Conservation (phyloP, 2,113 vertebrate genomes). For the Syngnathoides biaculeatus region DNA sequence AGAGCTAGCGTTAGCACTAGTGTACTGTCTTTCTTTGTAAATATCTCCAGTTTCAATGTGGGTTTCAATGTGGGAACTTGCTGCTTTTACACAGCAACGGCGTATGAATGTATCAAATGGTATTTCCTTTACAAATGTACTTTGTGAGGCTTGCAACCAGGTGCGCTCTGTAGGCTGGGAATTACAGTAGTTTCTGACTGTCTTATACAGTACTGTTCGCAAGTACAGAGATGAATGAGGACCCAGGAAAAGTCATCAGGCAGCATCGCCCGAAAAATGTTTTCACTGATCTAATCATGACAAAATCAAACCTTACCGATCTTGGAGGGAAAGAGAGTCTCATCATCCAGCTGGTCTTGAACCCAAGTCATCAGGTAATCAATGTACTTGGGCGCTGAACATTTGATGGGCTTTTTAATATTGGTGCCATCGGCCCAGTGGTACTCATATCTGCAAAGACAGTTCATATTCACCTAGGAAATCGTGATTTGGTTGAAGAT, state of each 20-base stretch:
- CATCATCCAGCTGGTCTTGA: constrained; percentile 95
- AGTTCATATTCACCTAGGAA: not conserved
- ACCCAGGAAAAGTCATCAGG: not conserved
- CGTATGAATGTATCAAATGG: no score
- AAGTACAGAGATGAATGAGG: not conserved
- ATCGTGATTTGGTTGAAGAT: not conserved
- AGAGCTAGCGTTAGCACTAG: no score
- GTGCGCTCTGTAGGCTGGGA: no score
- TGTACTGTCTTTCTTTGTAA: no score
- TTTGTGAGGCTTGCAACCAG: no score
- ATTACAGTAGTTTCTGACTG: not conserved
- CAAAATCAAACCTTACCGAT: constrained; percentile 77
- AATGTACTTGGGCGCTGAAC: constrained; percentile 95
- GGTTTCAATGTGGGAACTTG: no score
- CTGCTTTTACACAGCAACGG: no score
- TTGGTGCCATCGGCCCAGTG: constrained; percentile 98
- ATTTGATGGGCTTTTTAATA: constrained; percentile 97
- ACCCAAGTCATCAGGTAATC: constrained; percentile 99
- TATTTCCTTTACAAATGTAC: no score
- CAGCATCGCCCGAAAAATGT: not conserved
- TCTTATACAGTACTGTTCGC: not conserved
- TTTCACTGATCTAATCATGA: not conserved
- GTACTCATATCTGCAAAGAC: constrained; percentile 84
- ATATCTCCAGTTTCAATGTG: no score
- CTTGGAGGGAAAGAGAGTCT: constrained; percentile 96